Conservation (phyloP, 2,113 vertebrate genomes). For the Forbesichthys agassizii region DNA sequence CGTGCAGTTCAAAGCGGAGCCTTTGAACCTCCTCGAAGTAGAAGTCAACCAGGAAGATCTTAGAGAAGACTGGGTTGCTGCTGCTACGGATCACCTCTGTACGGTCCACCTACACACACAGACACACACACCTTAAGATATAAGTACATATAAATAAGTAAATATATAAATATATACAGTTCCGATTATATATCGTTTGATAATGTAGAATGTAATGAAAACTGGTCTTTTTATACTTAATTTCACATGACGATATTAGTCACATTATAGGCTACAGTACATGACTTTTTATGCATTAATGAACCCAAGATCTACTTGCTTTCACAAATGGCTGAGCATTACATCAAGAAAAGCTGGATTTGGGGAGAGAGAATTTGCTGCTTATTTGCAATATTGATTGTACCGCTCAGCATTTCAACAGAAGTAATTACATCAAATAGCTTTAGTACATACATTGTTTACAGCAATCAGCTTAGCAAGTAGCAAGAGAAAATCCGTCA, state of each 20-base stretch:
- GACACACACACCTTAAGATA: background rate
- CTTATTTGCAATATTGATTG: slow-evolving; percentile 40
- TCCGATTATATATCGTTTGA: too few species aligned
- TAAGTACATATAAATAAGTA: background rate
- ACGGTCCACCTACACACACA: slow-evolving; percentile 88
- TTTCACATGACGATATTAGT: too few species aligned
- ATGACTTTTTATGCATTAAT: too few species aligned
- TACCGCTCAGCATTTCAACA: slow-evolving; percentile 17
- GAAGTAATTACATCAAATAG: slow-evolving; percentile 51
- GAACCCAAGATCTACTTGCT: too few species aligned
- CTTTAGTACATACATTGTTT: slow-evolving; percentile 46
- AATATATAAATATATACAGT: too few species aligned
- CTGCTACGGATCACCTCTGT: slow-evolving; percentile 97
- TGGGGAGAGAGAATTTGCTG: background rate
- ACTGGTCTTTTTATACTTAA: too few species aligned
- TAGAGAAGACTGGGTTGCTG: slow-evolving; percentile 91
- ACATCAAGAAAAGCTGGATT: too few species aligned
- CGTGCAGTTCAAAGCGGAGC: slow-evolving; percentile 91
- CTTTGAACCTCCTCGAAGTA: slow-evolving; percentile 99
- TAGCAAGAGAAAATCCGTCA: background rate
- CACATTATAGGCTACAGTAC: too few species aligned
- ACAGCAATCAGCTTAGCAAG: slow-evolving; percentile 51
- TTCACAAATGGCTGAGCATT: too few species aligned
- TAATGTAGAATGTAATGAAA: too few species aligned
- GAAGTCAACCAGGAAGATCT: slow-evolving; percentile 94